Conservation (phyloP, 2,113 vertebrate genomes). For the Garra rufa region DNA sequence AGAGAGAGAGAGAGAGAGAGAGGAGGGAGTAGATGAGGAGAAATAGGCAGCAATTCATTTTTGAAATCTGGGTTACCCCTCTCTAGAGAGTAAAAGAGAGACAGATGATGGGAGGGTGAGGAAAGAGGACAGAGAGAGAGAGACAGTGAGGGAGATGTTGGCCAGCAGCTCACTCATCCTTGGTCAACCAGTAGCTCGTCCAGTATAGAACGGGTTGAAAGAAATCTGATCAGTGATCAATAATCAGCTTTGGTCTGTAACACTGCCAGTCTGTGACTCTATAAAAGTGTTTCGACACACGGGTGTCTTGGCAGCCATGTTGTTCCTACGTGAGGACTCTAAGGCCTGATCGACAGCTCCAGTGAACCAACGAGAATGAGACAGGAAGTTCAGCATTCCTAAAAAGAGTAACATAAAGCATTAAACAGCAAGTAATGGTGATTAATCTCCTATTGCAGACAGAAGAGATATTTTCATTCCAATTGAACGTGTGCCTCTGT, state of each 20-base stretch:
- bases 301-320: neutral
- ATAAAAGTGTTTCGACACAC: neutral
- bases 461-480: neutral
- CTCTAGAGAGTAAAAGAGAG: constrained; percentile 75
- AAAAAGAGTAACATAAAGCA: neutral
- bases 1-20: constrained; percentile 59
- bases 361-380: constrained; percentile 10
- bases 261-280: neutral
- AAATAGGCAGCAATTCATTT: constrained; percentile 77
- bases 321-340: neutral
- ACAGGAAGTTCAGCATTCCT: constrained; percentile 4
- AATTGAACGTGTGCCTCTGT: neutral
- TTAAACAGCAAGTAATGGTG: neutral
- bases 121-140: constrained; percentile 55
- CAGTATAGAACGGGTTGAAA: constrained; percentile 15
- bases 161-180: constrained; percentile 66
- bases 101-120: constrained; percentile 54
- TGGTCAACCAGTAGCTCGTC: constrained; percentile 18
- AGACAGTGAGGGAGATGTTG: constrained; percentile 65
- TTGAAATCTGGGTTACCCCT: constrained; percentile 84
- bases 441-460: neutral
- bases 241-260: neutral
- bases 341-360: constrained; percentile 22
- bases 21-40: constrained; percentile 64
- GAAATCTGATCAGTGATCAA: constrained; percentile 12